Base-by-base conservation (phyloP, 2,113 vertebrate species). In the Dendropsophus ebraccatus region DNA sequence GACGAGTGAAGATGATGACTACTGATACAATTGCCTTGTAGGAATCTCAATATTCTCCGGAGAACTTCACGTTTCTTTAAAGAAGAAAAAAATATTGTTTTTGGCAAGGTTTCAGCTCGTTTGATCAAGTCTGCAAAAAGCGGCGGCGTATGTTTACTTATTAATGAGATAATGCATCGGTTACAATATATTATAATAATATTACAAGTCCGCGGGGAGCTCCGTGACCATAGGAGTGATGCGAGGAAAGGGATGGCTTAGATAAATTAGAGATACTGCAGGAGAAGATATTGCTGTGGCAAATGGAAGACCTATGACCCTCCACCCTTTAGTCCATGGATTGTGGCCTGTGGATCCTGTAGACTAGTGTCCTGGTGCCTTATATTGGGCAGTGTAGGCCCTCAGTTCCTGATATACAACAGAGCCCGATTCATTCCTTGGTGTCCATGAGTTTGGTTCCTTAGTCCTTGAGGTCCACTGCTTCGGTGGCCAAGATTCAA, bases 101-200 rank as follows among this genome's bases (percentile, higher is more conserved):
- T 74, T 74, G 37, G 72, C 72, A 74, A 47, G 0, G 12, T 47
- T 74, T 45, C 72, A 47, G 37, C 41, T 74, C 2, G 19, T 74
- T 23, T 14, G 37, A 74, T 74, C 17, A 37, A 30, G 60, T 65
- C n/a, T 65, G 60, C 8, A 65, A 65, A 7, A 62, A 28, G 21
- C 41, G 19, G 72, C 23, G 41, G 23, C 23, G 4, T 14, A 49
- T 28, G 72, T 49, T 74, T 74, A 45, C n/a, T 74, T 28, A 45
- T 74, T 49, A 45, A 74, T 47, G 72, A 49, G 72, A 45, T 25
- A 47, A 74, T 25, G 72, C n/a, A 74, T 74, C 23, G 23, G 41
- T 49, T 74, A 25, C 72, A n/a, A 49, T 45, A 25, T 49, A 25
- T 47, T 74, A 74, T 74, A 47, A 25, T 45, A 49, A 47, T 74